These are phyloP conservation scores for Nestor notabilis DNA, from an alignment of 2,113 vertebrate species.

Conservation along the genomic window DNA sequence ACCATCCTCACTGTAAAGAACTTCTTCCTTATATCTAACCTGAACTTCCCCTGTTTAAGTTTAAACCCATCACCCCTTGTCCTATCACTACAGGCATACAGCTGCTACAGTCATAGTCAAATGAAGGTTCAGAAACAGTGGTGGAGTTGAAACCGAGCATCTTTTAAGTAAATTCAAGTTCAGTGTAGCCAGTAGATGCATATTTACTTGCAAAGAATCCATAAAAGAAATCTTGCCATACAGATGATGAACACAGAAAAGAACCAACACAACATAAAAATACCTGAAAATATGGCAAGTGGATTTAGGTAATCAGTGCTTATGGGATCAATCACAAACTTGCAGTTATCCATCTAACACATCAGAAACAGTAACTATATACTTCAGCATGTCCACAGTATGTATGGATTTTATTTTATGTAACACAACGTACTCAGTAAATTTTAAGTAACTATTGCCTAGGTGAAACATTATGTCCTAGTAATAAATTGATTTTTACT, in stretches of 20 bases:
- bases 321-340: neutral
- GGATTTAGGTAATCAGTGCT: neutral
- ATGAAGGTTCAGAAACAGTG: neutral
- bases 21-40: neutral
- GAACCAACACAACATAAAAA: neutral
- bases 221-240: neutral
- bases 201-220: neutral
- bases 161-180: neutral
- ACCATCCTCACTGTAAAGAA: neutral
- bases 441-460: neutral
- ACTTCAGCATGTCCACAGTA: neutral
- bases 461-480: neutral
- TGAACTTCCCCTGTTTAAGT: neutral
- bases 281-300: neutral
- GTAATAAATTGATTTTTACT: neutral
- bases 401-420: neutral
- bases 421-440: neutral
- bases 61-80: neutral
- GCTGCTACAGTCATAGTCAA: neutral
- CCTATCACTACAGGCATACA: neutral
- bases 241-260: neutral
- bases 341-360: neutral
- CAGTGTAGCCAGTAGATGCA: neutral
- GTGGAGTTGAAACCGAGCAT: neutral
- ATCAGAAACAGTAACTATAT: neutral